Percentiles rank a stretch among this genome's conserved stretches.
These are phyloP conservation scores for Adoxophyes honmai DNA, from an alignment of 1,140 invertebrate species.

Conservation along the genomic window DNA sequence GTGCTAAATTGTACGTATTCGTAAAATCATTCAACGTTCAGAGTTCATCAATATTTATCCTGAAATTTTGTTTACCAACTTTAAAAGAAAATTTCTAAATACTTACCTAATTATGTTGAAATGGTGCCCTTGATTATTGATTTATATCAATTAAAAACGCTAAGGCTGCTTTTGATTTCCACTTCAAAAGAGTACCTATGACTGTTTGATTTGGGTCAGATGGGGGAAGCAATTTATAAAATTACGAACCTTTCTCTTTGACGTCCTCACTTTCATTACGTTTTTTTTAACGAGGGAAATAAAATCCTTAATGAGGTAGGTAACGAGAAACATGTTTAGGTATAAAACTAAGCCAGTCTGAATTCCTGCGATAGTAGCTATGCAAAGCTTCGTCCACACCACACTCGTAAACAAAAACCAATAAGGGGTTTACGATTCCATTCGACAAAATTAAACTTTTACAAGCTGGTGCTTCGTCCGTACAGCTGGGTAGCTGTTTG, in stretches of 20 bases:
- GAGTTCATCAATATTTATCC: too few relatives aligned
- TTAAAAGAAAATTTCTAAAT: too few relatives aligned
- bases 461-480: conserved; percentile 32
- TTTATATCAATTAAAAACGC: conserved; percentile 9
- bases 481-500: conserved; percentile 36
- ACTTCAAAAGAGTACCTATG: conserved; percentile 21
- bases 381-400: conserved; percentile 38
- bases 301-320: conserved; percentile 8
- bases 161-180: conserved; percentile 23
- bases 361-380: conserved; percentile 18
- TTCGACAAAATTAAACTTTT: conserved; percentile 68
- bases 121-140: not conserved
- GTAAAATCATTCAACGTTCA: too few relatives aligned
- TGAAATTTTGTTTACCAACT: too few relatives aligned
- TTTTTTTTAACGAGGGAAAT: conserved; percentile 11
- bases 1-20: too few relatives aligned
- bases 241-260: conserved; percentile 24
- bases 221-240: conserved; percentile 28
- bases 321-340: not conserved
- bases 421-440: conserved; percentile 64
- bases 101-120: too few relatives aligned
- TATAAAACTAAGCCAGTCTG: not conserved
- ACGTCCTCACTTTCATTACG: conserved; percentile 13
- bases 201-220: conserved; percentile 23
- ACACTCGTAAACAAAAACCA: conserved; percentile 63